These are phyloP conservation scores for Chionomys nivalis DNA, from an alignment of 2,113 vertebrate species.

Conservation along the genomic window DNA sequence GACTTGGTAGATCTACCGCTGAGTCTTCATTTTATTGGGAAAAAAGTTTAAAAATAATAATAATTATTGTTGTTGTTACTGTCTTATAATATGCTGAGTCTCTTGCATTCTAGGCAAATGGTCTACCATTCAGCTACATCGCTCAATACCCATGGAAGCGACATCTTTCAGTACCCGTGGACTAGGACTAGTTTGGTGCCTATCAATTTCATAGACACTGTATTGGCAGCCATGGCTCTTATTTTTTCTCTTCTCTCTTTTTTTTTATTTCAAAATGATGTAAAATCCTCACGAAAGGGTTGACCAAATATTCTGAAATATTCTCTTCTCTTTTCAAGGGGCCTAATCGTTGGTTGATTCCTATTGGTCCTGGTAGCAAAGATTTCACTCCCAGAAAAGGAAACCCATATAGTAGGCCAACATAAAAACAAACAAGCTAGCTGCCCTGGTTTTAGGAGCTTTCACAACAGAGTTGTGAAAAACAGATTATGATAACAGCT, in stretches of 20 bases:
- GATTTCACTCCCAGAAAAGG: constrained; percentile 58
- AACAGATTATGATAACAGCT: constrained; percentile 48
- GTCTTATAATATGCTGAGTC: too few species aligned
- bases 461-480: constrained; percentile 19
- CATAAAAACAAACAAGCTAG: constrained; percentile 52
- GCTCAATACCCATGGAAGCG: background rate
- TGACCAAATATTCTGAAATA: constrained; percentile 30
- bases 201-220: background rate
- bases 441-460: constrained; percentile 25
- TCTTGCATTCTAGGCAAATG: background rate
- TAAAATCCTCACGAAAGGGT: constrained; percentile 12
- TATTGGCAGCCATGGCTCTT: background rate
- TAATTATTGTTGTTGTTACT: background rate
- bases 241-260: constrained; percentile 9
- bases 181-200: background rate
- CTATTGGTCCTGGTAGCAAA: constrained; percentile 52
- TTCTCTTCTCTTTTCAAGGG: constrained; percentile 42
- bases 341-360: constrained; percentile 50
- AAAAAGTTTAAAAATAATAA: constrained; percentile 48
- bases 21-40: constrained; percentile 5
- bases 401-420: constrained; percentile 35
- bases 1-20: constrained; percentile 45
- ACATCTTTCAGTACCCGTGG: background rate
- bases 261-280: constrained; percentile 15
- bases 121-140: background rate